Percentiles rank a stretch among this genome's conserved stretches.
Conservation (phyloP, 1,140 invertebrate species). For the Drosophila teissieri region DNA sequence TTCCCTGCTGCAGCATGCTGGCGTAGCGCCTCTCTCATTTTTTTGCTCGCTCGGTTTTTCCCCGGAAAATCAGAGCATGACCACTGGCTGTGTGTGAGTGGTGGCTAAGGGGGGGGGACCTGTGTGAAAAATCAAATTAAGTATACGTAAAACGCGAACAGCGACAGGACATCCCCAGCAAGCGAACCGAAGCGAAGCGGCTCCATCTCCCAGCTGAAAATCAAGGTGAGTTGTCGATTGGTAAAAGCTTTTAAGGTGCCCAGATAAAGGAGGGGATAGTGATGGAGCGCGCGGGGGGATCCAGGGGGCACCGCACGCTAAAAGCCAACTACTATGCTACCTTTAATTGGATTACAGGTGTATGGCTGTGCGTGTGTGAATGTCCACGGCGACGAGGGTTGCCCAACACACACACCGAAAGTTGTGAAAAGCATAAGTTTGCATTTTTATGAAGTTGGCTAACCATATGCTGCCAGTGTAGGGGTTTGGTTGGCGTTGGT, state of each 20-base stretch:
- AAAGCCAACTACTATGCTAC: conserved; percentile 82
- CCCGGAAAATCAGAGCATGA: conserved; percentile 79
- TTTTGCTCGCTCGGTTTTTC: conserved; percentile 12
- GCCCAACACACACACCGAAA: conserved; percentile 53
- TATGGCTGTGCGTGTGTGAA: conserved; percentile 49
- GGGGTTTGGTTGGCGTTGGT: background rate
- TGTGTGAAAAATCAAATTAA: conserved; percentile 83
- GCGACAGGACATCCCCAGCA: conserved; percentile 41
- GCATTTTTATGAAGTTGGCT: conserved; percentile 79
- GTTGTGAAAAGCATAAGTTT: conserved; percentile 81
- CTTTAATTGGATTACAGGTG: conserved; percentile 83
- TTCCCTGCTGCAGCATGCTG: background rate
- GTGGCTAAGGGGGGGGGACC: conserved; percentile 12
- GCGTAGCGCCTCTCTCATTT: background rate
- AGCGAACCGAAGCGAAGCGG: conserved; percentile 10
- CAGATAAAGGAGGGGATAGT: conserved; percentile 41
- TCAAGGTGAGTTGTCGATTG: conserved; percentile 82
- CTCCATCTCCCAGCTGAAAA: conserved; percentile 62
- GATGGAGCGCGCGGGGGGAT: conserved; percentile 1
- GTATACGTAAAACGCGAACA: conserved; percentile 80
- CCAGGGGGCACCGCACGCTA: conserved; percentile 60
- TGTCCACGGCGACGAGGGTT: conserved; percentile 41
- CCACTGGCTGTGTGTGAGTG: conserved; percentile 59
- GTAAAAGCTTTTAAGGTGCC: conserved; percentile 82
- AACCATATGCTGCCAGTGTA: conserved; percentile 58